Evolutionary conservation across 2,888 invertebrate genomes (phyloP).

Genomic region (Loripinus fragilis): DNA sequence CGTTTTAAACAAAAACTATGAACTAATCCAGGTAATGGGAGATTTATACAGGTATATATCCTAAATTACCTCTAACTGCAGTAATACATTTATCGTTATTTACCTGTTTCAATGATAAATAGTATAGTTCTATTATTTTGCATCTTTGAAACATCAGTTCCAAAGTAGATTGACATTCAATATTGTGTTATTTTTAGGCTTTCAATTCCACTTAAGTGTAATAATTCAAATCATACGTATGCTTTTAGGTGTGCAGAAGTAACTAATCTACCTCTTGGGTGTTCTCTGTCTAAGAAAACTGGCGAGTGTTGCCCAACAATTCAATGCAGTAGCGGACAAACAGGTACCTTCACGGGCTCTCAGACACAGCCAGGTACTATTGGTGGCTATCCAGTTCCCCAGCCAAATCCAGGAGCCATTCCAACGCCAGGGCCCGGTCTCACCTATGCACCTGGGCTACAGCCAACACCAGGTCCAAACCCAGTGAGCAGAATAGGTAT

Average conservation of each 20-base stretch:
- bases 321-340: slow-evolving; percentile 55
- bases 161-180: too few relatives aligned
- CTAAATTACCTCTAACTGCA: too few relatives aligned
- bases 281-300: slow-evolving; percentile 57
- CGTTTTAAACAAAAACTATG: too few relatives aligned
- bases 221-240: too few relatives aligned
- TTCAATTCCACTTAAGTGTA: too few relatives aligned
- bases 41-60: too few relatives aligned
- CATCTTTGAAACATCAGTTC: too few relatives aligned
- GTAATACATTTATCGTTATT: too few relatives aligned
- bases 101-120: too few relatives aligned
- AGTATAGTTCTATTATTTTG: too few relatives aligned
- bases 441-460: slow-evolving; percentile 54
- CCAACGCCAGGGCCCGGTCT: slow-evolving; percentile 49
- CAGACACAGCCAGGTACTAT: slow-evolving; percentile 69
- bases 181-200: too few relatives aligned
- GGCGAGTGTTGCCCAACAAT: slow-evolving; percentile 70
- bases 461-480: slow-evolving; percentile 36
- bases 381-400: slow-evolving; percentile 68
- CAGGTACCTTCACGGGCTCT: slow-evolving; percentile 69
- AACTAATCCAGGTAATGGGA: too few relatives aligned
- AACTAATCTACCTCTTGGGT: slow-evolving; percentile 70
- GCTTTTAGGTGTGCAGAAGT: slow-evolving; percentile 68
- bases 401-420: slow-evolving; percentile 38
- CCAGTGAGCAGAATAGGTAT: slow-evolving; percentile 25